Evolutionary conservation across 2,113 vertebrate genomes (phyloP), one percentile per base, ranked within the genome.

Genomic region (Rutilus rutilus): DNA sequence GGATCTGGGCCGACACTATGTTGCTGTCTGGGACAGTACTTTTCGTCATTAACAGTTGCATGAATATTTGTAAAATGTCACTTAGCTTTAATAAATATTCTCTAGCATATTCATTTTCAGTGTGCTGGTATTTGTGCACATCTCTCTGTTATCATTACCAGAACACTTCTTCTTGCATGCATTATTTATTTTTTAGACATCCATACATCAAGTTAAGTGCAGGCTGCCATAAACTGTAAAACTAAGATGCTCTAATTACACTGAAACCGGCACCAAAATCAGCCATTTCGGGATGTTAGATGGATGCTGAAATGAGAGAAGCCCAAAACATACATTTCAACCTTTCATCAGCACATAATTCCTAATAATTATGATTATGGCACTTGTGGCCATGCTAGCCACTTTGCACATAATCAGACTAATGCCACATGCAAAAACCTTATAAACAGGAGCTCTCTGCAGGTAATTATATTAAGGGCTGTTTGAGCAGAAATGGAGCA

Each of bases 101-200:
- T 4, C 14, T 69, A 23, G 75, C 50, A 50, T 4, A 47, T 75
- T 50, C 4, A 50, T 42, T 75, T 47, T 75, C n/a, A 27, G 73
- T 2, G 6, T 17, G 62, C 23, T 25, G 54, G 45, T 23, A 14
- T 2, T n/a, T 50, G 23, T 52, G 78, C n/a, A 30, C 74, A 25
- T 36, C 30, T 19, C 7, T 74, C 42, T 15, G 17, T 19, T 33
- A 23, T 33, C 25, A 54, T 83, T 76, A 69, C 50, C 57, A n/a
- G 15, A 39, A 75, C 33, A 39, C 19, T 45, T 14, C 17, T 62
- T 75, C 19, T 25, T 59, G 82, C 69, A 85, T 87, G n/a, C 45
- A 82, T 81, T 67, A 87, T 82, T 85, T 74, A 85, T 81, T 54
- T 21, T 85, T 50, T 84, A 81, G 69, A 57, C 59, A 19, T 77